A percentile compares a stretch with the other conserved stretches of the same genome.
Evolutionary conservation across 1,140 invertebrate species (phyloP).

Genomic region (Temnothorax curvispinosus): DNA sequence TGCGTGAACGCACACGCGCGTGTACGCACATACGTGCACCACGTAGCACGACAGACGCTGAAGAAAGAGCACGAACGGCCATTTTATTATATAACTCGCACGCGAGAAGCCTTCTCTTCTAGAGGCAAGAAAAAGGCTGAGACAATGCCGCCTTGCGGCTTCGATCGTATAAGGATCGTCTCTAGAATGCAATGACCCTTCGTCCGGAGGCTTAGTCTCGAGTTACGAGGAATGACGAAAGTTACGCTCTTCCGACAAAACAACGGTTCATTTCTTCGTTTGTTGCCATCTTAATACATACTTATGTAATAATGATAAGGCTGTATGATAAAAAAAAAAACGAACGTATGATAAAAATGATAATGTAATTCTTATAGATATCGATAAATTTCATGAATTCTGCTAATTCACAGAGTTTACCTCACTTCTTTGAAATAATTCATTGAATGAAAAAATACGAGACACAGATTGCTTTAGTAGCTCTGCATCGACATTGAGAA

Average conservation of each 20-base stretch:
- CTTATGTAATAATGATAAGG: background rate
- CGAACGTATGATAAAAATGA: too few relatives aligned
- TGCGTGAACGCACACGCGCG: background rate
- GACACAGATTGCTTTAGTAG: background rate
- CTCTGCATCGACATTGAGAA: background rate
- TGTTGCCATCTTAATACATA: background rate
- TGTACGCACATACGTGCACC: background rate
- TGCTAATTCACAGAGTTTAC: background rate
- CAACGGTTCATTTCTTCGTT: background rate
- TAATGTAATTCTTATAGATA: too few relatives aligned
- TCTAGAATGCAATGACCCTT: slow-evolving; percentile 70
- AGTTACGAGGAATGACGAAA: slow-evolving; percentile 58
- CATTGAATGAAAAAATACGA: background rate
- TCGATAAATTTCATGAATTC: background rate
- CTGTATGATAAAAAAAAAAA: too few relatives aligned
- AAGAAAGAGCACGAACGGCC: slow-evolving; percentile 42
- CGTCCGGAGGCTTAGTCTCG: background rate
- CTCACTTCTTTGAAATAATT: background rate
- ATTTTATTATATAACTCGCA: slow-evolving; percentile 79
- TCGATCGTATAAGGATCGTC: slow-evolving; percentile 73
- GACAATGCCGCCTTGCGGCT: slow-evolving; percentile 74
- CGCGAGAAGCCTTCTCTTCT: slow-evolving; percentile 51
- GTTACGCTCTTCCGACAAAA: background rate
- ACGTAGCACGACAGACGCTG: slow-evolving; percentile 16
- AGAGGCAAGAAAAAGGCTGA: slow-evolving; percentile 67